These are phyloP conservation scores for Pseudanteris insignis DNA, from an alignment of 2,888 invertebrate species.

Conservation along the genomic window DNA sequence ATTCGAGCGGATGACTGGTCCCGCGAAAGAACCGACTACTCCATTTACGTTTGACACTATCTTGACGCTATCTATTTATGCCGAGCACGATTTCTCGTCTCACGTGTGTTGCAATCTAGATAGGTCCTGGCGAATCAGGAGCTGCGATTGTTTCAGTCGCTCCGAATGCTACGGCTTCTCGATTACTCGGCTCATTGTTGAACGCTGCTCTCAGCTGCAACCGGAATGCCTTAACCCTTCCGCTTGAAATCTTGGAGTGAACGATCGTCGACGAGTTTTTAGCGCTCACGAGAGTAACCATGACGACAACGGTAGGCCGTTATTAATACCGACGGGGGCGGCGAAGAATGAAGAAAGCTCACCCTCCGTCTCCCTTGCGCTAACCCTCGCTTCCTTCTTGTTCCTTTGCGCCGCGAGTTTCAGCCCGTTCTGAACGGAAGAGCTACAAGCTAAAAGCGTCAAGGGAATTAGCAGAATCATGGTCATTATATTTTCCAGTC, in stretches of 20 bases:
- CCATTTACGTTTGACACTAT: slow-evolving; percentile 59
- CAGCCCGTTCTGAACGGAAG: slow-evolving; percentile 25
- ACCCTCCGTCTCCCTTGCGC: slow-evolving; percentile 36
- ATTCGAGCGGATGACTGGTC: slow-evolving; percentile 39
- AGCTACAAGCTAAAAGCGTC: slow-evolving; percentile 35
- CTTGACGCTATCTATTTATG: slow-evolving; percentile 64
- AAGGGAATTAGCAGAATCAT: slow-evolving; percentile 55
- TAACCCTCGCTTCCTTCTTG: slow-evolving; percentile 23
- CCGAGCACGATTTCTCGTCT: slow-evolving; percentile 56
- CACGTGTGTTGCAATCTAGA: slow-evolving; percentile 21
- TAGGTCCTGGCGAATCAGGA: slow-evolving; percentile 20
- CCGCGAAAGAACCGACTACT: slow-evolving; percentile 48
- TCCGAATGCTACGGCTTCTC: neutral
- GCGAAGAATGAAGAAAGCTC: slow-evolving; percentile 52
- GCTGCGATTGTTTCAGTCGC: slow-evolving; percentile 12
- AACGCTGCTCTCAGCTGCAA: too few relatives aligned
- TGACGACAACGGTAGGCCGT: slow-evolving; percentile 61
- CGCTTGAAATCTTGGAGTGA: slow-evolving; percentile 50
- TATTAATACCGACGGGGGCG: slow-evolving; percentile 60
- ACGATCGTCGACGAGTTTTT: slow-evolving; percentile 55
- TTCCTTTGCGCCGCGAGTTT: slow-evolving; percentile 17
- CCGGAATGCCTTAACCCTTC: slow-evolving; percentile 44
- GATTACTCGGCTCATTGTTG: neutral
- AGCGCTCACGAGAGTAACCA: slow-evolving; percentile 58
- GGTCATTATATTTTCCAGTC: slow-evolving; percentile 60